Evolutionary conservation across 2,888 invertebrate genomes (phyloP), one percentile per base, ranked within the genome.

Genomic region (Trichopoda pennipes): DNA sequence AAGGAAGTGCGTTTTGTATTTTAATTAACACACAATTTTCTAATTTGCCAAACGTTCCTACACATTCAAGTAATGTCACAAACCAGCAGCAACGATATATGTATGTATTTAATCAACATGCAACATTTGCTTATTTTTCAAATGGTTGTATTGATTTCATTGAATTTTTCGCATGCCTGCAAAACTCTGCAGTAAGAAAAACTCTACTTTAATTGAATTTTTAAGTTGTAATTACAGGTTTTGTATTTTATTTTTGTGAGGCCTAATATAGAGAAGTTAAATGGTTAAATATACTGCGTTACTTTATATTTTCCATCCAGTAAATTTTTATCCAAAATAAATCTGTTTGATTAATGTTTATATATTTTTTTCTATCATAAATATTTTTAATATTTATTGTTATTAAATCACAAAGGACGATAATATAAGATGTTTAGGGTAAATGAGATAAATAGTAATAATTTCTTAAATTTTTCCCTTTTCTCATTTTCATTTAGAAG

Each of bases 1-100:
- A 49, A 28, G 35, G n/a, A 55, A 51, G 58, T 61, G 56, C 63
- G 49, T 75, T 69, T 63, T 69, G 63, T 69, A 69, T 38, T 38
- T 38, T 80, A 80, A 80, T 80, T 75, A 80, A 75, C 64, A 70
- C 69, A 70, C 70, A 66, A 14, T 72, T 81, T 72, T 76, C 56
- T 60, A 76, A 72, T 72, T 72, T 72, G 58, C 55, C 70, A 72
- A 72, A 76, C 72, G 72, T 76, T 81, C 76, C n/a, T 23, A 49
- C 49, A 32, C 14, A 7, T 32, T 21, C n/a, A n/a, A 42, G 35
- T 51, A 49, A 47, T 35, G 47, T n/a, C 60, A 35, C 35, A n/a
- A 44, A 49, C 75, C 23, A 17, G 21, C 28, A 60, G 69, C 35
- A 66, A 21, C 14, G 47, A 68, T 19, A n/a, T 17, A 12, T 21